Evolutionary conservation across 2,797 vertebrate species (phyloP), one percentile per base, ranked within the genome.

Genomic region (Sparidentex hasta): DNA sequence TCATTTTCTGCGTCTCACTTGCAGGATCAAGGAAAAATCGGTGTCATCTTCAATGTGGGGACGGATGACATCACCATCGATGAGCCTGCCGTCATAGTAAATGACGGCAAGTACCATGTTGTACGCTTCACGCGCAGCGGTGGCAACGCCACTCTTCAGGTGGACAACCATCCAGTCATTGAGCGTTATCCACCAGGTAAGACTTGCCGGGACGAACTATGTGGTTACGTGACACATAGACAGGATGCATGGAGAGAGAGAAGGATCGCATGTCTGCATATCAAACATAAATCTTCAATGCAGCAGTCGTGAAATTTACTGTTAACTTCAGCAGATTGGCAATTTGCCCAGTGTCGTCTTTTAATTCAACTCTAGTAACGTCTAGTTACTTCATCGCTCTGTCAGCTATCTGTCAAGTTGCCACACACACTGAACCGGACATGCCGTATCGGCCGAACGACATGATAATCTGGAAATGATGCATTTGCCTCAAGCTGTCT

Each of bases 101-200:
- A 96, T 73, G 97, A 98, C 61, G 97, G 97, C 90, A 98, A 98
- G 92, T 98, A 98, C 95, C 97, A 98, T 58, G 97, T 98, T 91
- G 97, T 98, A 38, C 97, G 97, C 88, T 98, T 98, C 94, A 98
- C 97, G 20, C 96, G 97, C 90, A 98, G 97, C 4, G 97, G 97
- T 25, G 97, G 97, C 88, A 98, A 98, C 55, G 97, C 97, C 94
- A 98, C 97, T 23, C 95, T 98, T 84, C 97, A 98, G 94, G 97
- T 98, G 95, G 97, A 98, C 96, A 98, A 96, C 95, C 97, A 97
- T 96, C 96, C 97, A 0, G 94, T 98, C 93, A 98, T 98, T 68
- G 97, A 98, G 86, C 96, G 97, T 74, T 98, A 97, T 84, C 97
- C 97, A 5, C 96, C 97, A 97, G 97, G 97, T 98, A 96, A 95